phyloP scores from a whole-genome alignment of 30 jellyfish, hydroid and myxozoan genomes.

The Catostylus mosaicus region DNA sequence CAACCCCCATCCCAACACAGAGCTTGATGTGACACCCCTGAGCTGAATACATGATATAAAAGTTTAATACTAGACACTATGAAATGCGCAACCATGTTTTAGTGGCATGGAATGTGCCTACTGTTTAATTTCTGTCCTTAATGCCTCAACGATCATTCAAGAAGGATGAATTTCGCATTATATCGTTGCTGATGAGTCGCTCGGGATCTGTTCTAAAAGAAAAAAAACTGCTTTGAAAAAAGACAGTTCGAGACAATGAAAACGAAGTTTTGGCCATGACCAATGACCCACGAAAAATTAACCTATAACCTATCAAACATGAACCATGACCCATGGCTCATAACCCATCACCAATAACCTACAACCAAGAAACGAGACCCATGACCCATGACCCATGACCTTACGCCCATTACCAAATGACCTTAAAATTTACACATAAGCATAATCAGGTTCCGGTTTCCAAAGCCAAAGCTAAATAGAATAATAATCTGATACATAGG shows the following conservation, averaged over 20 bases:
- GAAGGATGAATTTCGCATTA: neutral
- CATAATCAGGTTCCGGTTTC: too few relatives aligned
- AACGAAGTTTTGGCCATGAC: too few relatives aligned
- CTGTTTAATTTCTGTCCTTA: too few relatives aligned
- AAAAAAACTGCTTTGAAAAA: too few relatives aligned
- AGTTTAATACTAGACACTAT: too few relatives aligned
- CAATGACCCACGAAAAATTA: neutral
- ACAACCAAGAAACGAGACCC: neutral
- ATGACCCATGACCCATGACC: neutral
- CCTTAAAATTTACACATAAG: neutral
- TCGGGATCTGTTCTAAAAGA: neutral
- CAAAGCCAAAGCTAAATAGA: too few relatives aligned
- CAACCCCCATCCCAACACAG: too few relatives aligned
- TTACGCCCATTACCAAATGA: neutral
- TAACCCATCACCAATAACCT: neutral
- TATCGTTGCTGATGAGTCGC: neutral
- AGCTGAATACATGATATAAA: too few relatives aligned
- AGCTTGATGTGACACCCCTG: too few relatives aligned
- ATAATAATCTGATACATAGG: neutral
- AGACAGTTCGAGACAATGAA: neutral
- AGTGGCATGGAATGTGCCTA: too few relatives aligned
- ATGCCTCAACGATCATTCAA: too few relatives aligned
- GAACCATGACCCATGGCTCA: neutral
- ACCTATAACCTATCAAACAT: neutral
- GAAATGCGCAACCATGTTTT: too few relatives aligned